These are phyloP conservation scores for Anabacerthia variegaticeps DNA, from an alignment of 2,797 vertebrate species.

Conservation along the genomic window DNA sequence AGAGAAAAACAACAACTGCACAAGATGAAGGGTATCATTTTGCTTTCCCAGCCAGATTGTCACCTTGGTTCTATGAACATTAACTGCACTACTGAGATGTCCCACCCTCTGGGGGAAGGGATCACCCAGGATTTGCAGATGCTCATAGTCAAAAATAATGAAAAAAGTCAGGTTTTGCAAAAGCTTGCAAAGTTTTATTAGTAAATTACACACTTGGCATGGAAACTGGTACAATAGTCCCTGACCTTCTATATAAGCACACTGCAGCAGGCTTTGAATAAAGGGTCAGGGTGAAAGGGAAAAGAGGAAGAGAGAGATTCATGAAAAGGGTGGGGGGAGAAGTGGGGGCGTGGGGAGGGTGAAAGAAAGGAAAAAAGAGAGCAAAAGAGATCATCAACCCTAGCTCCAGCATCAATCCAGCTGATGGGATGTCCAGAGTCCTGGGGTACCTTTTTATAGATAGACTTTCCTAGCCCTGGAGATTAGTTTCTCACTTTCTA, in stretches of 20 bases:
- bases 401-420: background rate
- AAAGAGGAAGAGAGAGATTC: background rate
- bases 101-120: background rate
- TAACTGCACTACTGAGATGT: background rate
- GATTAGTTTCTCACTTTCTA: background rate
- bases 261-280: background rate
- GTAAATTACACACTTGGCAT: background rate
- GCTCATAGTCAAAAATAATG: fast-evolving
- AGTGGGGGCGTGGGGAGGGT: background rate
- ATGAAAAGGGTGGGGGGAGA: background rate
- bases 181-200: background rate
- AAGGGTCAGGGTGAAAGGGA: background rate
- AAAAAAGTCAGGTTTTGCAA: background rate
- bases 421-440: background rate
- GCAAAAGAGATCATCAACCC: background rate
- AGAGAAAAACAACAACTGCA: background rate
- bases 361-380: background rate
- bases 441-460: background rate
- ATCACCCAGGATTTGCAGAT: background rate
- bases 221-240: background rate
- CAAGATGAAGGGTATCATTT: fast-evolving
- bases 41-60: background rate
- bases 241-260: background rate
- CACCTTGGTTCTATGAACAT: background rate
- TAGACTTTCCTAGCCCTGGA: background rate